Percentiles rank a stretch among this genome's conserved stretches.
phyloP scores from a whole-genome alignment of 2,113 vertebrate genomes.

The Catharus fuscescens region DNA sequence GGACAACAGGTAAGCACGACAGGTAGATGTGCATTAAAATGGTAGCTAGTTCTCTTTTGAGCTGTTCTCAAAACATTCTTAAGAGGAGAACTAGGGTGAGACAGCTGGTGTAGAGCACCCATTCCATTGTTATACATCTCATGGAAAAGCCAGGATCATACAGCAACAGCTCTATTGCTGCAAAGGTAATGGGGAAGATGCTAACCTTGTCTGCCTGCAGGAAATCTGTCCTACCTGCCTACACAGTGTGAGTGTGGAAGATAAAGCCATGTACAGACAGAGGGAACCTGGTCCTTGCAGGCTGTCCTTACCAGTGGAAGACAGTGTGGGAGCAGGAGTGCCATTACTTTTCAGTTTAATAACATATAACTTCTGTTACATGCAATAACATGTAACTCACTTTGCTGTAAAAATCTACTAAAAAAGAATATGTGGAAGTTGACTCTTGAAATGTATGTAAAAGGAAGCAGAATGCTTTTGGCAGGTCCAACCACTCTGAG shows the following conservation, averaged over 20 bases:
- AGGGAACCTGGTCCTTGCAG: not conserved
- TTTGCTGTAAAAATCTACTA: not conserved
- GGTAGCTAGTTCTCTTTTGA: not conserved
- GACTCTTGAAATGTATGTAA: not conserved
- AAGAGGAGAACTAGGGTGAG: not conserved
- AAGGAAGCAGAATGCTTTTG: not conserved
- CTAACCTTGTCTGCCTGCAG: not conserved
- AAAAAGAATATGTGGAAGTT: not conserved
- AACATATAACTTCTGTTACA: not conserved
- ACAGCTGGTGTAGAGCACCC: not conserved
- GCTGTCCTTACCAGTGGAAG: not conserved
- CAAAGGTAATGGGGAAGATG: not conserved
- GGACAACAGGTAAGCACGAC: not conserved
- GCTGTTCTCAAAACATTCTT: not conserved
- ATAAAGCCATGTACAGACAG: not conserved
- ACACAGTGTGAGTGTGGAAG: not conserved
- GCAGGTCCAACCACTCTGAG: not conserved
- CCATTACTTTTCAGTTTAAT: not conserved
- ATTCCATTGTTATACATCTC: not conserved
- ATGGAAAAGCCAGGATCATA: not conserved
- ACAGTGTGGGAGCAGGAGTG: not conserved
- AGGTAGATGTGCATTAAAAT: not conserved
- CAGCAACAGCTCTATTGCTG: not conserved
- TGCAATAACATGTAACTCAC: not conserved
- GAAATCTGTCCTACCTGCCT: not conserved